Percentiles rank a stretch among this genome's conserved stretches.
Conservation (phyloP, 2,797 vertebrate species). For the Enteromius thamalakanensis region DNA sequence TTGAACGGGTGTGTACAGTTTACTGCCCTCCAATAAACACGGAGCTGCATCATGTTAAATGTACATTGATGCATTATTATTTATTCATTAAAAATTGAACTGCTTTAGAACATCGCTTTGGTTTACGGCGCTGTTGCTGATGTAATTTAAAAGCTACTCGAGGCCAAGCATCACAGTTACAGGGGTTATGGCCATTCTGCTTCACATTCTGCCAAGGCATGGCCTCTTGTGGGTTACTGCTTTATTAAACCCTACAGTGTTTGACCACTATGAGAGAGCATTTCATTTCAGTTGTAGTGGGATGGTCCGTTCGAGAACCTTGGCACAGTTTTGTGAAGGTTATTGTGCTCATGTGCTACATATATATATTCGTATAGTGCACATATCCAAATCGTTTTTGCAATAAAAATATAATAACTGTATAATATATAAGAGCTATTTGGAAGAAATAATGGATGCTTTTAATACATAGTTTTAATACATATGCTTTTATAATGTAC, state of each 20-base stretch:
- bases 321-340: constrained; percentile 18
- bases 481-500: no score
- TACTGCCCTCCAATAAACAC: constrained; percentile 14
- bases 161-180: neutral
- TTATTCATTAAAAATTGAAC: neutral
- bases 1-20: neutral
- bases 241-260: constrained; percentile 8
- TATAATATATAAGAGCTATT: neutral
- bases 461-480: no score
- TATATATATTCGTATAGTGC: neutral
- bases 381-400: neutral
- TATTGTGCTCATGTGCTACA: neutral
- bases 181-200: neutral
- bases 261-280: neutral
- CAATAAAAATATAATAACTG: neutral
- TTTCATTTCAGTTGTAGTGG: neutral
- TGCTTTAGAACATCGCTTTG: neutral
- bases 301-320: neutral
- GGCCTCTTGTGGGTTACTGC: neutral
- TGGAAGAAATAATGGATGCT: neutral
- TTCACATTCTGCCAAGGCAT: neutral
- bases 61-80: neutral
- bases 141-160: neutral
- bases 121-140: neutral
- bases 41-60: neutral